Base-by-base conservation (phyloP, 2,113 vertebrate species). In the Mus spicilegus region DNA sequence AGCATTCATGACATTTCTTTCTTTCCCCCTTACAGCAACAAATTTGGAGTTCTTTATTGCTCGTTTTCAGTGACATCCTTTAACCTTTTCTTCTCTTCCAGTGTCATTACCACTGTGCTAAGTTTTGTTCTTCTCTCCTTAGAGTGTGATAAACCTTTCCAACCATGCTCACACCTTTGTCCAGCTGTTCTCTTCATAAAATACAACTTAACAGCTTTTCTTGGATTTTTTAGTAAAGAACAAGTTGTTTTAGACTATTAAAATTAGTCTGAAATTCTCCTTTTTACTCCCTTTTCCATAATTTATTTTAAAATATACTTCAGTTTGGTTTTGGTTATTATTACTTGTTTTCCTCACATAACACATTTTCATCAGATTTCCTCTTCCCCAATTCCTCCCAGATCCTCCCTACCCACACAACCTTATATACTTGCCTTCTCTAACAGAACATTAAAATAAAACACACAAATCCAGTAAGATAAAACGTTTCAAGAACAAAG, bases 211-310 rank as follows among this genome's bases (percentile, higher is more conserved):
- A 95, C 91, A 28, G 33, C 30, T 76, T 7, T 69, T 88, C 51
- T 87, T 94, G 22, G 0, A 73, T 42, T 61, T 91, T 82, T 67
- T 72, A 2, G 4, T 46, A 73, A 7, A 75, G 22, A 73, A 61
- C 13, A 84, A 24, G 26, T 91, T n/a, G 33, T 22, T 78, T 90
- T 90, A 49, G 56, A 72, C 12, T 93, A 75, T 51, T 78, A 90
- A 90, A 69, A 80, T 30, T 49, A 88, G n/a, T 22, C 7, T 67
- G 33, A 95, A 88, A 95, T 87, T 85, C 33, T 88, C 9, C 20
- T 80, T 75, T 88, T 33, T 3, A 24, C 1, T 17, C 87, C 3
- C 26, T 92, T 95, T 33, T 24, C 12, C 20, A 17, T 58, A 7
- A 61, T 67, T 85, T 85, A 9, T 28, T 56, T 93, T 42, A 42